Percentiles rank a stretch among this genome's conserved stretches.
phyloP scores from a whole-genome alignment of 2,888 invertebrate genomes.

The Desoria tigrina region DNA sequence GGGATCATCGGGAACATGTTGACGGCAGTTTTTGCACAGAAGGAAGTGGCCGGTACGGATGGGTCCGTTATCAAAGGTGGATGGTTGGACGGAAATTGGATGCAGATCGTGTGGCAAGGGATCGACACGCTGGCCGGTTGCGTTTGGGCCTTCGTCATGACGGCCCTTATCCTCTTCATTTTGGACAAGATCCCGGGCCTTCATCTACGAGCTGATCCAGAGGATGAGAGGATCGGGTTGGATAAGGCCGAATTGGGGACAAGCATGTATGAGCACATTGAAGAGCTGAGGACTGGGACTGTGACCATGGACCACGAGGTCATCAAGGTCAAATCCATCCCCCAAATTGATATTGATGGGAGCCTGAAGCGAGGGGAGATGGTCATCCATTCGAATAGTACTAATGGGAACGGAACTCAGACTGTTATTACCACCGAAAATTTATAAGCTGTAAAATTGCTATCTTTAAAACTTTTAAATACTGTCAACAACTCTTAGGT shows the following conservation, averaged over 20 bases:
- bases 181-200: constrained; percentile 47
- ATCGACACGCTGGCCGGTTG: constrained; percentile 10
- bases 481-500: too few relatives aligned
- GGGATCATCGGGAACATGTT: constrained; percentile 34
- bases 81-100: constrained; percentile 41
- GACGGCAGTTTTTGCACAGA: constrained; percentile 34
- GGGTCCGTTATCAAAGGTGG: constrained; percentile 26
- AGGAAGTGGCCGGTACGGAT: constrained; percentile 34
- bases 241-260: constrained; percentile 34
- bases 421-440: too few relatives aligned
- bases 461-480: too few relatives aligned
- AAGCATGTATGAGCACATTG: constrained; percentile 36
- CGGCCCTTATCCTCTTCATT: constrained; percentile 21
- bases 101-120: constrained; percentile 35
- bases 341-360: too few relatives aligned
- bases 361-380: too few relatives aligned
- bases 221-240: constrained; percentile 33
- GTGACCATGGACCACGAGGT: too few relatives aligned
- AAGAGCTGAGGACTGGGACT: constrained; percentile 43
- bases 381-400: too few relatives aligned
- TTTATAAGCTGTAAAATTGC: too few relatives aligned
- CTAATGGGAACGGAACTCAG: too few relatives aligned
- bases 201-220: constrained; percentile 38
- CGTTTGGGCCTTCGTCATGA: constrained; percentile 3
- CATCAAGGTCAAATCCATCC: too few relatives aligned